Base-by-base conservation (phyloP, 2,888 invertebrate species). In the Aleiodes testaceus region DNA sequence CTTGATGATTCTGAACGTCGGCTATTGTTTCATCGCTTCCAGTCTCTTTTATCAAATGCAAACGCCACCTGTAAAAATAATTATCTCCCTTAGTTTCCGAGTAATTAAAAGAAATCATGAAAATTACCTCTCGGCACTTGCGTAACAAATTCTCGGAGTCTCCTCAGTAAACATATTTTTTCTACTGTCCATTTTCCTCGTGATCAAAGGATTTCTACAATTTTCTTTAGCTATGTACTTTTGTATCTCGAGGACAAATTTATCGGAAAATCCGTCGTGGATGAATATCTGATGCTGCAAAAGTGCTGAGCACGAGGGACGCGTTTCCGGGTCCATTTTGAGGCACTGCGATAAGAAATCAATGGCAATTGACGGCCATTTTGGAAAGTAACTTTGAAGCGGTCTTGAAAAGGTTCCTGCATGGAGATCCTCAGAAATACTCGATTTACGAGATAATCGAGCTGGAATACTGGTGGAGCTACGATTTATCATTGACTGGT, bases 211-310 rank as follows among this genome's bases (percentile, higher is more conserved):
- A 81, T 90, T 90, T 5, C 81, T 89, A 80, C 90, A 89, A 74
- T 91, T 89, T 80, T 93, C 93, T 79, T 90, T 90, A 42, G 91
- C 90, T 11, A 93, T 89, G 83, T 91, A 91, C 73, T 91, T 90
- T 53, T 91, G 87, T 4, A 94, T 86, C 74, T 92, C 92, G 0
- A 90, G 90, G n/a, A 92, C 89, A 82, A 93, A 94, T 72, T 88
- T 90, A 20, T 92, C 92, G 6, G 90, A 89, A 79, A 94, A 94
- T 22, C 90, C 89, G 63, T 94, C 93, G 73, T 91, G 89, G 1
- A 88, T 88, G 83, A 94, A 94, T 80, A 92, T 92, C 72, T 87
- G 85, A 81, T 93, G 93, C 55, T 91, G 89, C 7, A 94, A 86
- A n/a, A 94, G 88, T 20, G 90, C 89, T 0, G 90, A 88, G 20